phyloP scores from a whole-genome alignment of 2,888 invertebrate genomes.

The Drosophila engyochracea region DNA sequence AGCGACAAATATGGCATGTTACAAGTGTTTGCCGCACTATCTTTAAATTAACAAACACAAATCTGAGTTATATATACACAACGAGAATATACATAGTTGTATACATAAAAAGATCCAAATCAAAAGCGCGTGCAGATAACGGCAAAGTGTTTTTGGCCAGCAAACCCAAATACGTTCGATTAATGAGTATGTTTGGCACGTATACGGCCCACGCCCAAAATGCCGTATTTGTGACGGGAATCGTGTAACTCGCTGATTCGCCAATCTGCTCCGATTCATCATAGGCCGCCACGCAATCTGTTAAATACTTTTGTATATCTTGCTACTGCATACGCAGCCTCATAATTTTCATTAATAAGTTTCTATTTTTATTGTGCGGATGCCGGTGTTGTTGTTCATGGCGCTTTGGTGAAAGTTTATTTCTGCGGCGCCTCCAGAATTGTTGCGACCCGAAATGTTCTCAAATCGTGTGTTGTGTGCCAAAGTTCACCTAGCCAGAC shows the following conservation, averaged over 20 bases:
- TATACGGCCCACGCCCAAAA: conserved; percentile 51
- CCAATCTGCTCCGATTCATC: conserved; percentile 28
- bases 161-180: conserved; percentile 1
- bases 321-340: conserved; percentile 19
- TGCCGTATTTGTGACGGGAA: conserved; percentile 43
- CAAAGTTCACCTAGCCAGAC: conserved; percentile 56
- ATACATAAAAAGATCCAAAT: conserved; percentile 20
- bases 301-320: conserved; percentile 52
- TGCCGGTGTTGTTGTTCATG: conserved; percentile 3
- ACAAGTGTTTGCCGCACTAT: conserved; percentile 40
- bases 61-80: neutral
- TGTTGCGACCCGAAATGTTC: conserved; percentile 44
- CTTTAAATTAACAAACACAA: conserved; percentile 28
- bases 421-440: conserved; percentile 17
- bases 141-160: conserved; percentile 29
- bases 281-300: conserved; percentile 28
- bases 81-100: neutral
- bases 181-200: conserved; percentile 51
- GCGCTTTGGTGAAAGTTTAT: conserved; percentile 46
- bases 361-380: conserved; percentile 41
- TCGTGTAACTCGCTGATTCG: conserved; percentile 4
- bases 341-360: conserved; percentile 46
- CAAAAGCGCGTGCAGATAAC: conserved; percentile 46
- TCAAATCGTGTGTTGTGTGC: conserved; percentile 41
- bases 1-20: neutral